phyloP scores from a whole-genome alignment of 2,113 vertebrate species.

The Lipophrys pholis region DNA sequence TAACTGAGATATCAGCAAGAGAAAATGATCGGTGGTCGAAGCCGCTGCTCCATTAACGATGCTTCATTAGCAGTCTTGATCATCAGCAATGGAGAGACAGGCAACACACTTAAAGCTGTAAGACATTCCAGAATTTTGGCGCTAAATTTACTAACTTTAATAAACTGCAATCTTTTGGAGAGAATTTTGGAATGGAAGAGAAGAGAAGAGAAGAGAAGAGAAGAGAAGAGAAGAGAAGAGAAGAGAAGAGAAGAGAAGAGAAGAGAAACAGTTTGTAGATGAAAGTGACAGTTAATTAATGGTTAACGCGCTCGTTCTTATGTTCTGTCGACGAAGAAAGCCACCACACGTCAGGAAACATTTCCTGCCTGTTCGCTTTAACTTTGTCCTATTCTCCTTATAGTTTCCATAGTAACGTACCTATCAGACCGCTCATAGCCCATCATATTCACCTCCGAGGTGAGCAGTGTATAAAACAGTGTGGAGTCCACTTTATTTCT shows the following conservation, averaged over 20 bases:
- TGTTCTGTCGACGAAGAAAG: conserved; percentile 47
- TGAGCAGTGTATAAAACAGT: not conserved
- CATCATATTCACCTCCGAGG: conserved; percentile 24
- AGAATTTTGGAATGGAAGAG: conserved; percentile 4
- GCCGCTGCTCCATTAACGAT: conserved; percentile 32
- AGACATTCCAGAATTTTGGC: conserved; percentile 20
- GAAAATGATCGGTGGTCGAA: conserved; percentile 44
- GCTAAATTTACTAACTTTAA: conserved; percentile 20
- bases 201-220: conserved; percentile 14
- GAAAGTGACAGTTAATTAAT: conserved; percentile 41
- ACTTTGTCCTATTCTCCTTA: conserved; percentile 15
- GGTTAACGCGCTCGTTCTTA: conserved; percentile 21
- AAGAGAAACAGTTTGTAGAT: conserved; percentile 12
- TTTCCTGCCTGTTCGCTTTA: conserved; percentile 35
- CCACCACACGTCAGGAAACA: conserved; percentile 24
- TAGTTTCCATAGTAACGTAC: conserved; percentile 70
- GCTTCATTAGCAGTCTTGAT: conserved; percentile 29
- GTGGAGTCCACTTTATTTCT: too few relatives aligned
- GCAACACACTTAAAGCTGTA: conserved; percentile 36
- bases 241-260: conserved; percentile 13
- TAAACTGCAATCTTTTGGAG: not conserved
- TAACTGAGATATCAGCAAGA: conserved; percentile 21
- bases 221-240: conserved; percentile 19
- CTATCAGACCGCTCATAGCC: conserved; percentile 32
- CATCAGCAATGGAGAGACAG: conserved; percentile 34